Evolutionary conservation across 2,797 vertebrate genomes (phyloP).

Genomic region (Propithecus perrieri): DNA sequence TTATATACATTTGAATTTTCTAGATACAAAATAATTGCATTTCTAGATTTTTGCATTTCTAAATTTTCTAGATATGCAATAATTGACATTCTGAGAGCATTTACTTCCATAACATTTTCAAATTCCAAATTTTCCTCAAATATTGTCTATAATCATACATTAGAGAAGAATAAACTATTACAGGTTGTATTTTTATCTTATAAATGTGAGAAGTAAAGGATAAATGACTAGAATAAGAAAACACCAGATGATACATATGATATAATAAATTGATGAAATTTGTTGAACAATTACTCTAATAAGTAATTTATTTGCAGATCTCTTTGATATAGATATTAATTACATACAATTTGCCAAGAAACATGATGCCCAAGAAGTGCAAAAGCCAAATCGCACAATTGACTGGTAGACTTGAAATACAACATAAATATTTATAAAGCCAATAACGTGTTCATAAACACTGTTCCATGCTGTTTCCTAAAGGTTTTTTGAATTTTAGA

Average conservation of each 20-base stretch:
- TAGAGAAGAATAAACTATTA: background rate
- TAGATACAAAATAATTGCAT: background rate
- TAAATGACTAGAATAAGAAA: background rate
- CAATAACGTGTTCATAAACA: background rate
- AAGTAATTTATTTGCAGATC: background rate
- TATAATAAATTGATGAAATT: background rate
- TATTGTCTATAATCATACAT: background rate
- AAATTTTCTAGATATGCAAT: background rate
- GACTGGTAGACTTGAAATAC: background rate
- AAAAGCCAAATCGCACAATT: background rate
- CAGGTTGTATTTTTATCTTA: background rate
- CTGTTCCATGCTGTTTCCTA: background rate
- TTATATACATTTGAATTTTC: background rate
- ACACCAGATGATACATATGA: background rate
- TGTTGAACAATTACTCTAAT: background rate
- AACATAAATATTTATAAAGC: background rate
- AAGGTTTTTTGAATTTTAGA: slow-evolving; percentile 13
- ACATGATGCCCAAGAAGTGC: background rate
- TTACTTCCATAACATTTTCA: slow-evolving; percentile 12
- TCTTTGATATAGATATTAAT: slow-evolving; percentile 3
- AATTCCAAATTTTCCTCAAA: background rate
- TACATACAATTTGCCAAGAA: background rate
- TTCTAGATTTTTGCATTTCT: background rate
- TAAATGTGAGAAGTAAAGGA: background rate
- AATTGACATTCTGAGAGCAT: background rate